Percentiles rank a stretch among this genome's conserved stretches.
These are phyloP conservation scores for Microtus ochrogaster DNA, from an alignment of 2,113 vertebrate species.

Conservation along the genomic window DNA sequence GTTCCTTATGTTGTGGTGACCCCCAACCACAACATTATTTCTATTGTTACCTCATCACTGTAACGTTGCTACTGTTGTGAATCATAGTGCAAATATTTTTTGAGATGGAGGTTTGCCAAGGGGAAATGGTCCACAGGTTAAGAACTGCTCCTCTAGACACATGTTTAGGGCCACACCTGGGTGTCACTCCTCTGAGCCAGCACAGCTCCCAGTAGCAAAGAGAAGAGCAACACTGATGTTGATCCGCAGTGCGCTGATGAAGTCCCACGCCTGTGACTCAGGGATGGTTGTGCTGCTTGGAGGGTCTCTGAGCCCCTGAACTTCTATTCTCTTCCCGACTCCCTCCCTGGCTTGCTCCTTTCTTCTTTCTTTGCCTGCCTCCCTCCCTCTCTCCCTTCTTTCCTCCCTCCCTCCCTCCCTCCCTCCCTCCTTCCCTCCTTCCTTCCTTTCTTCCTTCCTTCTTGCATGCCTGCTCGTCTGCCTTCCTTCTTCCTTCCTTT, in stretches of 20 bases:
- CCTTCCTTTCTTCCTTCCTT: too few relatives aligned
- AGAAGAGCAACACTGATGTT: not conserved
- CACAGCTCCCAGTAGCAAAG: not conserved
- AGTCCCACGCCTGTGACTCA: not conserved
- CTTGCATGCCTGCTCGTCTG: too few relatives aligned
- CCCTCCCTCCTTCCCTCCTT: too few relatives aligned
- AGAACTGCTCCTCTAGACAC: not conserved
- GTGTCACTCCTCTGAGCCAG: not conserved
- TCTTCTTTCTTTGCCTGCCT: too few relatives aligned
- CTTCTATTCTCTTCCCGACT: not conserved
- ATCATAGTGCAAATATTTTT: not conserved
- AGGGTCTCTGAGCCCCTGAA: not conserved
- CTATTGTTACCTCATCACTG: not conserved
- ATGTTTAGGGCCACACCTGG: not conserved
- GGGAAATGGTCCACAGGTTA: not conserved
- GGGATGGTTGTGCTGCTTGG: not conserved
- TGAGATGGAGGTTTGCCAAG: not conserved
- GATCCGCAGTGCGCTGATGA: too few relatives aligned
- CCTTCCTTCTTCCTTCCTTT: not conserved
- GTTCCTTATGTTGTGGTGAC: not conserved
- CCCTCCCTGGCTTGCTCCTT: too few relatives aligned
- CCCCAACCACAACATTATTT: not conserved
- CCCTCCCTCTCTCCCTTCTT: not conserved
- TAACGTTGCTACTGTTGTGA: not conserved
- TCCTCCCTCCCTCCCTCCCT: accelerated